These are phyloP conservation scores for Microplitis deprimator DNA, from an alignment of 2,888 invertebrate genomes.

Conservation along the genomic window DNA sequence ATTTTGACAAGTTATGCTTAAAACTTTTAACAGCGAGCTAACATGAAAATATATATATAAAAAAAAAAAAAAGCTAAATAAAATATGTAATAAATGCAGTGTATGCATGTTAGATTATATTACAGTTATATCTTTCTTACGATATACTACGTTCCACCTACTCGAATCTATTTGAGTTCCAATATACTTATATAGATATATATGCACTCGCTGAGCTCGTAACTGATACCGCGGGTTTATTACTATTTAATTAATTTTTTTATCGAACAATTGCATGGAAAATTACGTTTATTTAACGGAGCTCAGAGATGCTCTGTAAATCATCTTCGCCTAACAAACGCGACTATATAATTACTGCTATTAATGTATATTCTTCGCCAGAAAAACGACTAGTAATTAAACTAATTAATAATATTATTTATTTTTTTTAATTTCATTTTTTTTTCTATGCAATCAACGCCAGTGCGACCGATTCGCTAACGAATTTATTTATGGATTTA, in stretches of 20 bases:
- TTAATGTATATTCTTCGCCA: not conserved
- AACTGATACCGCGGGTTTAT: not conserved
- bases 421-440: not conserved
- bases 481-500: not conserved
- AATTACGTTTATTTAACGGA: not conserved
- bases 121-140: not conserved
- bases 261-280: not conserved
- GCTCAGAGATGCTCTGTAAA: not conserved
- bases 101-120: not conserved
- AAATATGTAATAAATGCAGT: not conserved
- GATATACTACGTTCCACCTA: not conserved
- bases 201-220: not conserved
- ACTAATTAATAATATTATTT: not conserved
- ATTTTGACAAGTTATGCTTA: not conserved
- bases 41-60: not conserved
- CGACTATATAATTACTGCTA: not conserved
- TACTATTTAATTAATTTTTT: not conserved
- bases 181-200: not conserved
- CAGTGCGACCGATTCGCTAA: not conserved
- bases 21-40: not conserved
- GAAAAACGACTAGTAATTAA: not conserved
- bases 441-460: not conserved
- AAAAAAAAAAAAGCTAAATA: not conserved
- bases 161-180: not conserved
- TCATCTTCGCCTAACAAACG: not conserved